Percentiles rank a stretch among this genome's conserved stretches.
These are phyloP conservation scores for Gymnogyps californianus DNA, from an alignment of 2,113 vertebrate genomes.

Conservation along the genomic window DNA sequence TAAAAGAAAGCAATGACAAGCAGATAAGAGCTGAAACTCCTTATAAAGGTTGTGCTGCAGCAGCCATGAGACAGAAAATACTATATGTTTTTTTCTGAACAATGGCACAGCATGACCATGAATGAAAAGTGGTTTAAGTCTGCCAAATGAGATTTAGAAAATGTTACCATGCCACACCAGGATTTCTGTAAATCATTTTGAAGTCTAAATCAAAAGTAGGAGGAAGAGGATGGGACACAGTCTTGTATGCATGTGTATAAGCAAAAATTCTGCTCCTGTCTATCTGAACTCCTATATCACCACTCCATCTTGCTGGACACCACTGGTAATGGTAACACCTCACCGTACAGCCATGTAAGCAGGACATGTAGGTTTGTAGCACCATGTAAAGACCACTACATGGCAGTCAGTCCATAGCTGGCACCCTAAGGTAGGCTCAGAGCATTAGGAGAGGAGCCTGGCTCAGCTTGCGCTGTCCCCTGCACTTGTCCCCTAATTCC, in stretches of 20 bases:
- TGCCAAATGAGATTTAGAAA: neutral
- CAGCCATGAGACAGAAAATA: neutral
- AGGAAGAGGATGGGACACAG: neutral
- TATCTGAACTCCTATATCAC: neutral
- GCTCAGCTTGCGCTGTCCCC: neutral
- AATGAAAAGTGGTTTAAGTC: neutral
- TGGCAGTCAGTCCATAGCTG: neutral
- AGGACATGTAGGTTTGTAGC: neutral
- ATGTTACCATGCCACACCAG: neutral
- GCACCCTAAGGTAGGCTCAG: neutral
- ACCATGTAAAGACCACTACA: neutral
- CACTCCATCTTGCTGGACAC: neutral
- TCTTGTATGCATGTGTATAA: neutral
- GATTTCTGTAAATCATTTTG: neutral
- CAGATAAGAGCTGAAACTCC: neutral
- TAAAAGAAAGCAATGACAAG: neutral
- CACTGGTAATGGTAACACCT: neutral
- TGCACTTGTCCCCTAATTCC: neutral
- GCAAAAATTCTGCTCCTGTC: neutral
- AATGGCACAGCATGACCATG: neutral
- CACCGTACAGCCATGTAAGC: neutral
- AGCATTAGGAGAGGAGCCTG: neutral
- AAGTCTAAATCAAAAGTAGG: neutral
- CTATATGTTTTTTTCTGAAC: neutral
- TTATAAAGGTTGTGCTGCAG: neutral